These are phyloP conservation scores for Drosophila rellima DNA, from an alignment of 2,888 invertebrate species.

Conservation along the genomic window DNA sequence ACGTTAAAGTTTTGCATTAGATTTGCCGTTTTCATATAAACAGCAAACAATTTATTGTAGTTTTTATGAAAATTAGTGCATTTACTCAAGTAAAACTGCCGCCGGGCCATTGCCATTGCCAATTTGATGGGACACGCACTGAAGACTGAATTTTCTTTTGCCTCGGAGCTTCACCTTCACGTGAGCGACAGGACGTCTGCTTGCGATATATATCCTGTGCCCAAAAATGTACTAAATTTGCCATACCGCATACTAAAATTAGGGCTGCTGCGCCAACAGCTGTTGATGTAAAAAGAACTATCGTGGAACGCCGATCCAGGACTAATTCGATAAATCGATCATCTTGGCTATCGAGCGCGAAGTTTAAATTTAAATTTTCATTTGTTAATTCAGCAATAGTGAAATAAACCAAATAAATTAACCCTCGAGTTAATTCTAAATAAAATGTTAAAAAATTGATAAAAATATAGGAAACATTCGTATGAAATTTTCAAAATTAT, in stretches of 20 bases:
- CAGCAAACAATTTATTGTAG: conserved; percentile 85
- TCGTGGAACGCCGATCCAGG: not conserved
- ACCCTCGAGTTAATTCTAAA: too few species aligned
- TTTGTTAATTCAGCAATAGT: too few species aligned
- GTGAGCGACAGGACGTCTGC: conserved; percentile 53
- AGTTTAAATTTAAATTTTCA: too few species aligned
- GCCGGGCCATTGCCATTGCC: conserved; percentile 84
- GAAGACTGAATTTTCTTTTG: conserved; percentile 57
- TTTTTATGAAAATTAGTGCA: conserved; percentile 85
- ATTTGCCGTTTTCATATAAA: conserved; percentile 86
- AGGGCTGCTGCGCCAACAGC: conserved; percentile 31
- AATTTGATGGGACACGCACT: conserved; percentile 74
- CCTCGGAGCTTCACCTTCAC: conserved; percentile 57
- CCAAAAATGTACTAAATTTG: conserved; percentile 46
- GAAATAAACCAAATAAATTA: too few species aligned
- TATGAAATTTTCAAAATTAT: too few species aligned
- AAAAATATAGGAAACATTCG: too few species aligned
- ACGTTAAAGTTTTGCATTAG: conserved; percentile 84
- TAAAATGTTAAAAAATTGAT: too few species aligned
- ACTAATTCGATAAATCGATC: too few species aligned
- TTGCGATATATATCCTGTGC: conserved; percentile 40
- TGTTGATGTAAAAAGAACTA: conserved; percentile 11
- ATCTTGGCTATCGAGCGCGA: too few species aligned
- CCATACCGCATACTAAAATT: conserved; percentile 12
- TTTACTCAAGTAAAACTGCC: conserved; percentile 83